Conservation (phyloP, 2,797 vertebrate genomes). For the Neomorphus geoffroyi region DNA sequence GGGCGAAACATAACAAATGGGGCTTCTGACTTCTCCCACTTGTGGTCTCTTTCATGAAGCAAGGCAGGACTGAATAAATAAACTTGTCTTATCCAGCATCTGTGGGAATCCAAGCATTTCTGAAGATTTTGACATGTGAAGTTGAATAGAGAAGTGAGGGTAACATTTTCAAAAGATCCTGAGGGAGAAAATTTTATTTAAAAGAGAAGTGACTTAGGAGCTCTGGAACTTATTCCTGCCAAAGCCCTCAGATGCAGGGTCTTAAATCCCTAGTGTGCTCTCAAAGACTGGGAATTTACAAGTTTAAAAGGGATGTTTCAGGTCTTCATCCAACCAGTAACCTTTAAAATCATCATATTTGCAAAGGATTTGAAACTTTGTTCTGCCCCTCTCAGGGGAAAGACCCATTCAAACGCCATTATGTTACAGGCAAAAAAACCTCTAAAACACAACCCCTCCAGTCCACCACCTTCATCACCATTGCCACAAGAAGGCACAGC, state of each 20-base stretch:
- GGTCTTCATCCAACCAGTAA: neutral
- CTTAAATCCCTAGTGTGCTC: neutral
- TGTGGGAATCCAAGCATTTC: neutral
- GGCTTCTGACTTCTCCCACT: neutral
- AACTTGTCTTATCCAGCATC: neutral
- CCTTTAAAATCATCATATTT: neutral
- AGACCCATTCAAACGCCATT: neutral
- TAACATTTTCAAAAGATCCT: neutral
- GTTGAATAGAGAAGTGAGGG: neutral
- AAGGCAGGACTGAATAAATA: neutral
- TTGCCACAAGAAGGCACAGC: neutral
- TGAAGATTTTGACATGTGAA: neutral
- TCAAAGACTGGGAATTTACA: neutral
- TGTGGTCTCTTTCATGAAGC: neutral
- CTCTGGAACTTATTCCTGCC: neutral
- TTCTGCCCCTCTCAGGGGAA: accelerated
- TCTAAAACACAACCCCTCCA: neutral
- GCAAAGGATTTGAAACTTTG: neutral
- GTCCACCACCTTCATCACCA: neutral
- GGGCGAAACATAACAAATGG: neutral
- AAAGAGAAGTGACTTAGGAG: neutral
- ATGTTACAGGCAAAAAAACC: neutral
- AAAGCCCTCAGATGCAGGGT: neutral
- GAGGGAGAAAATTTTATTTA: neutral
- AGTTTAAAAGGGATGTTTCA: neutral